phyloP scores from a whole-genome alignment of 2,888 invertebrate genomes.

The Dryococelus australis region DNA sequence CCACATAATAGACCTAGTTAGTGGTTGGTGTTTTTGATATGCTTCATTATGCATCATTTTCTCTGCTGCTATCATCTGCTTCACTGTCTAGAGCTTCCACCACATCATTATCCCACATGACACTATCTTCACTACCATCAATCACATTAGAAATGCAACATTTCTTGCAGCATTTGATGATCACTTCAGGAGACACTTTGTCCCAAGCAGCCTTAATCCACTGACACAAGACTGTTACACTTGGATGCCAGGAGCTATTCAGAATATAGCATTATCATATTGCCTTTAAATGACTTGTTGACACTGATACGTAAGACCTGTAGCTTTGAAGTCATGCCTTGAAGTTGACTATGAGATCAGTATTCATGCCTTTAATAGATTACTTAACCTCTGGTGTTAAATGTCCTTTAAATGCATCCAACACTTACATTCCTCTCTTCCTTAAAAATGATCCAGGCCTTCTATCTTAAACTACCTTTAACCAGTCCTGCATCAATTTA shows the following conservation, averaged over 20 bases:
- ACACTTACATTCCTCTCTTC: constrained; percentile 36
- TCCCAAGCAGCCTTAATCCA: constrained; percentile 40
- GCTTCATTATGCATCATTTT: too few species aligned
- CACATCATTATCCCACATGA: too few species aligned
- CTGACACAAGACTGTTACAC: constrained; percentile 19
- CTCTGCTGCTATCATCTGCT: too few species aligned
- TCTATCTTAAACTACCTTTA: constrained; percentile 40
- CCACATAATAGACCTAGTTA: too few species aligned
- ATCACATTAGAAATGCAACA: background rate
- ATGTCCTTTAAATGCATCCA: constrained; percentile 42
- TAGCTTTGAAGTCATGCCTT: constrained; percentile 40
- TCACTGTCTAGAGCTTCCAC: too few species aligned
- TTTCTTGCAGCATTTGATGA: background rate
- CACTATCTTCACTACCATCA: background rate
- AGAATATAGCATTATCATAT: constrained; percentile 31
- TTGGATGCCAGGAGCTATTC: constrained; percentile 38
- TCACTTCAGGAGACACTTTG: background rate
- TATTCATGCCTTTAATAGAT: constrained; percentile 27
- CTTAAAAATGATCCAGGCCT: constrained; percentile 42
- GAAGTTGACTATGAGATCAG: constrained; percentile 39
- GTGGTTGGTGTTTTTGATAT: too few species aligned
- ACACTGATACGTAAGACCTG: constrained; percentile 39
- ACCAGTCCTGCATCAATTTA: constrained; percentile 43
- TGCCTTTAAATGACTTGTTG: constrained; percentile 40
- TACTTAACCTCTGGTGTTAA: constrained; percentile 37